Evolutionary conservation across 2,797 vertebrate species (phyloP).

Genomic region (Peromyscus eremicus): DNA sequence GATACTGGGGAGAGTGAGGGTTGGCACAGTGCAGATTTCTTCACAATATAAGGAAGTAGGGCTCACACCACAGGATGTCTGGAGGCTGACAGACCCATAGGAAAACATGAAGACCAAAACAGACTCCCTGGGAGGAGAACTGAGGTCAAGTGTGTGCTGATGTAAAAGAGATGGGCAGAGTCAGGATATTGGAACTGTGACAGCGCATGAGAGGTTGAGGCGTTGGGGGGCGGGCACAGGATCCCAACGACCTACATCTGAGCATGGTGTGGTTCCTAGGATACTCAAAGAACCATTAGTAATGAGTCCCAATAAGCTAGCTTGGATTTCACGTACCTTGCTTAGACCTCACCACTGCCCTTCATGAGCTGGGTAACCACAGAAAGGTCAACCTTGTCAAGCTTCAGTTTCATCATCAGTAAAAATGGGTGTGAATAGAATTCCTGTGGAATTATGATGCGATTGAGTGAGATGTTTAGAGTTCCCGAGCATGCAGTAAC

Average conservation of each 20-base stretch:
- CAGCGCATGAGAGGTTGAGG: neutral
- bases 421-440: neutral
- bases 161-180: neutral
- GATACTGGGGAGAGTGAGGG: neutral
- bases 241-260: neutral
- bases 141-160: neutral
- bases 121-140: neutral
- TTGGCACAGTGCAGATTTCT: neutral
- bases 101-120: conserved; percentile 45
- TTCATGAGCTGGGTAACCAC: neutral
- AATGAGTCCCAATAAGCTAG: neutral
- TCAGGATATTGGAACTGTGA: neutral
- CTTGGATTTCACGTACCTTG: neutral
- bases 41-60: accelerated
- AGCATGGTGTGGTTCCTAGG: accelerated
- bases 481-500: neutral
- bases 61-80: too few species aligned
- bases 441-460: neutral
- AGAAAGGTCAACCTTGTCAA: accelerated
- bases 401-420: neutral
- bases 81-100: neutral
- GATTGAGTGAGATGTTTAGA: neutral
- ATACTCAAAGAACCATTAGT: neutral
- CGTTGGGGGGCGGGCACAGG: neutral
- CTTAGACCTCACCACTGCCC: neutral